These are phyloP conservation scores for Gymnodraco acuticeps DNA, from an alignment of 2,797 vertebrate genomes.

Conservation along the genomic window DNA sequence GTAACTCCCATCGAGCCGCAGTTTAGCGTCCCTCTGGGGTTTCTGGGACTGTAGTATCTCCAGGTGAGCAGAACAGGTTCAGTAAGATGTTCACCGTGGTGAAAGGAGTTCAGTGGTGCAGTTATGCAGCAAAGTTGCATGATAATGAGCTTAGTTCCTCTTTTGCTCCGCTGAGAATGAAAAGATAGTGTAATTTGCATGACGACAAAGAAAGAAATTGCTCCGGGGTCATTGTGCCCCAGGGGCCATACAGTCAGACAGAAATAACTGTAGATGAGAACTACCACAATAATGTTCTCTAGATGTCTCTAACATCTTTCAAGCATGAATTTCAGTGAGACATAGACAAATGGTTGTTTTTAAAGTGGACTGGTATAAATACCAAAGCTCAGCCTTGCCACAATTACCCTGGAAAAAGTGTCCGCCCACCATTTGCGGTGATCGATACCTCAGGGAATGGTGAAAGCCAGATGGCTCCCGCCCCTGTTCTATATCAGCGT, in stretches of 20 bases:
- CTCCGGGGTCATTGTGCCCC: conserved; percentile 34
- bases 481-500: conserved; percentile 51
- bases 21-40: conserved; percentile 37
- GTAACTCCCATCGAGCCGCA: conserved; percentile 37
- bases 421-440: conserved; percentile 40
- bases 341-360: conserved; percentile 17
- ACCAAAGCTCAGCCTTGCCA: conserved; percentile 14
- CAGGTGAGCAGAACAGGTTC: conserved; percentile 49
- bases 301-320: neutral
- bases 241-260: conserved; percentile 24
- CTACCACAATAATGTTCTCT: conserved; percentile 4
- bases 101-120: conserved; percentile 57
- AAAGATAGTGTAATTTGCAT: conserved; percentile 58
- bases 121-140: conserved; percentile 64
- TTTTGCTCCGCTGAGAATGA: conserved; percentile 48
- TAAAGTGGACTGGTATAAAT: conserved; percentile 17
- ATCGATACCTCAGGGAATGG: conserved; percentile 52
- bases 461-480: conserved; percentile 35
- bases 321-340: neutral
- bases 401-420: conserved; percentile 24
- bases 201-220: conserved; percentile 34
- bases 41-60: conserved; percentile 42
- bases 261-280: conserved; percentile 18
- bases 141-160: conserved; percentile 67
- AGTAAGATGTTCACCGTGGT: conserved; percentile 50